These are phyloP conservation scores for Drymonia ruficornis DNA, from an alignment of 2,888 invertebrate genomes.

Conservation along the genomic window DNA sequence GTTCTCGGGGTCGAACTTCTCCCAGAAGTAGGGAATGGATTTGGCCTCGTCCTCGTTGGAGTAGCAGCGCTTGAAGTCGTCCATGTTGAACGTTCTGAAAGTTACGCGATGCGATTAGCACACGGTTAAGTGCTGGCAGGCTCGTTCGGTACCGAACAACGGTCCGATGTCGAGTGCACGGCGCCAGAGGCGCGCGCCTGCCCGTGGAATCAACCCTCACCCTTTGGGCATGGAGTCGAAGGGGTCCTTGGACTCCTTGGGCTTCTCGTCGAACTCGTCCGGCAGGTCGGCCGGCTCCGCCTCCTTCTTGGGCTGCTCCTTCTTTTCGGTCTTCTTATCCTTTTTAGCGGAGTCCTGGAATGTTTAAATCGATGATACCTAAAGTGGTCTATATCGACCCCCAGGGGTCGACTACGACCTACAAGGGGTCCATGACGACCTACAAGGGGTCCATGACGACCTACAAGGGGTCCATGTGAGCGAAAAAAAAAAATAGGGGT, in stretches of 20 bases:
- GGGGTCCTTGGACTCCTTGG: constrained; percentile 95
- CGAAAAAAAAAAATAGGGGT: too few relatives aligned
- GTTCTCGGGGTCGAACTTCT: constrained; percentile 97
- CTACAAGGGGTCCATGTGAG: too few relatives aligned
- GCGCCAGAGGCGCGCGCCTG: too few relatives aligned
- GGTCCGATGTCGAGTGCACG: not conserved
- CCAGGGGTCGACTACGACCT: too few relatives aligned
- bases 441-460: too few relatives aligned
- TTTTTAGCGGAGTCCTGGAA: constrained; percentile 63
- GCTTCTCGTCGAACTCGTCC: constrained; percentile 88
- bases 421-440: too few relatives aligned
- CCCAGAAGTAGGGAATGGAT: constrained; percentile 99
- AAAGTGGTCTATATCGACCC: too few relatives aligned
- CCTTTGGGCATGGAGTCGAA: constrained; percentile 96
- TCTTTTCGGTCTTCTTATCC: constrained; percentile 78
- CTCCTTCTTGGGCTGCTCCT: constrained; percentile 67
- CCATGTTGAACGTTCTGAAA: constrained; percentile 94
- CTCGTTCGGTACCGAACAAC: not conserved
- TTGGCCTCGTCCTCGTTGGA: constrained; percentile 97
- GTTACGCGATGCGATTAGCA: constrained; percentile 6
- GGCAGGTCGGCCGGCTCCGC: constrained; percentile 83
- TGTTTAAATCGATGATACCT: too few relatives aligned
- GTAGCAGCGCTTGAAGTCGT: constrained; percentile 98
- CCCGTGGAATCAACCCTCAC: constrained; percentile 70
- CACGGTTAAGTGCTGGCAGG: too few relatives aligned